Conservation (phyloP, 2,797 vertebrate genomes). For the Perodicticus potto region DNA sequence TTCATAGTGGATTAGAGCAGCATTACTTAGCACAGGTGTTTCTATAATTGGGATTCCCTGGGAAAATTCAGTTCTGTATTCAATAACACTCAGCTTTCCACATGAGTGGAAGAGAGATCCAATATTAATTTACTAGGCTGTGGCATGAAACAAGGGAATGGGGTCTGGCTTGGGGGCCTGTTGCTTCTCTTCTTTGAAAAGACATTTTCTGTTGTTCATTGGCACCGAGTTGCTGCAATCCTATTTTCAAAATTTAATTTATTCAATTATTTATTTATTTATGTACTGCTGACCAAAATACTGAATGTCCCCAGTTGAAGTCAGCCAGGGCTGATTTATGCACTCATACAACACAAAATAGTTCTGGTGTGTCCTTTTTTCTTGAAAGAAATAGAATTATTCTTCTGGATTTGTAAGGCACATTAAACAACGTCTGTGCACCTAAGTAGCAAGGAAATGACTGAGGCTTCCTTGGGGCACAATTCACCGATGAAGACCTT, state of each 20-base stretch:
- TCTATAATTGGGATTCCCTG: conserved; percentile 77
- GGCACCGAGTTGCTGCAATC: conserved; percentile 37
- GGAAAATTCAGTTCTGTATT: conserved; percentile 78
- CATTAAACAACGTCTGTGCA: conserved; percentile 57
- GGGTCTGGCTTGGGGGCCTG: conserved; percentile 54
- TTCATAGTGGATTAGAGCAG: conserved; percentile 77
- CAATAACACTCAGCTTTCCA: conserved; percentile 70
- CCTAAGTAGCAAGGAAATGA: conserved; percentile 46
- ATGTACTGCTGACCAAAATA: conserved; percentile 58
- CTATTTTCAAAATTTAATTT: conserved; percentile 58
- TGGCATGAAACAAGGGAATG: conserved; percentile 61
- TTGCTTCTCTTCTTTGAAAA: conserved; percentile 65
- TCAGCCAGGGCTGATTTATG: conserved; percentile 54
- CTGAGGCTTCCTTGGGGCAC: neutral
- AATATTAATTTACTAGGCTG: conserved; percentile 70
- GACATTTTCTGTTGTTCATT: conserved; percentile 63
- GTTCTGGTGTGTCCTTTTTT: conserved; percentile 42
- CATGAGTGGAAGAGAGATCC: conserved; percentile 64
- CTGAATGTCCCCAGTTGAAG: neutral
- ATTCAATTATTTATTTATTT: conserved; percentile 60
- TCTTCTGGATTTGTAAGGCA: conserved; percentile 51
- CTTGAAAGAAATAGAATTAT: conserved; percentile 49
- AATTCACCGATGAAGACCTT: neutral
- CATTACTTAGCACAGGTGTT: conserved; percentile 81
- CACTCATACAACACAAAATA: conserved; percentile 44